Conservation (phyloP, 2,888 invertebrate species). For the Linyphia triangularis region DNA sequence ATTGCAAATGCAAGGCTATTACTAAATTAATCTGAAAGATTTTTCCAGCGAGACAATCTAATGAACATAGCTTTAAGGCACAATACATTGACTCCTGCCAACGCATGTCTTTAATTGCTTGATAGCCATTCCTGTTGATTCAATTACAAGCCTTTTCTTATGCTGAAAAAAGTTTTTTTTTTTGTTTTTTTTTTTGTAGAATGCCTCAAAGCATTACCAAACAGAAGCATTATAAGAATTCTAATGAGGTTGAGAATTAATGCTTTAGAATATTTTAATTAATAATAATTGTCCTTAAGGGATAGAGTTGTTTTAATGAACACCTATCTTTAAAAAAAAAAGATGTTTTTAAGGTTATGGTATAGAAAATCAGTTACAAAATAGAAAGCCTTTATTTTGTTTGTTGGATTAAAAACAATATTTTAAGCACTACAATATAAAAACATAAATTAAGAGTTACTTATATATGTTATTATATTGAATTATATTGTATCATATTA, state of each 20-base stretch:
- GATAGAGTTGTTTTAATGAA: not conserved
- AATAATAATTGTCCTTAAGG: constrained; percentile 11
- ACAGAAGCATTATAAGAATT: not conserved
- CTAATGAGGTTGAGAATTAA: not conserved
- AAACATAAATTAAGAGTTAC: no score
- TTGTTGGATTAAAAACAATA: no score
- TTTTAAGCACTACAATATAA: no score
- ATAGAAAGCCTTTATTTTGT: no score
- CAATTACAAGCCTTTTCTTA: not conserved
- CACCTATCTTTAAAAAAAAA: not conserved
- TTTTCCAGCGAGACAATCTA: not conserved
- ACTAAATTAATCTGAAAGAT: constrained; percentile 14
- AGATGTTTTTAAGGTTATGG: no score
- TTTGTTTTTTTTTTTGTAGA: not conserved
- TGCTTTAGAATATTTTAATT: constrained; percentile 24
- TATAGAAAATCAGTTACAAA: no score
- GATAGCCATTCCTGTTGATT: constrained; percentile 5
- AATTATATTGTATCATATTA: no score
- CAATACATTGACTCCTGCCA: not conserved
- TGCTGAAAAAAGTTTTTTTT: not conserved
- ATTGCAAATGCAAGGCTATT: not conserved
- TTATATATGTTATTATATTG: no score
- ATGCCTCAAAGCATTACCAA: not conserved
- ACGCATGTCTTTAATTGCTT: constrained; percentile 5
- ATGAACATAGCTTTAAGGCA: constrained; percentile 6